phyloP scores from a whole-genome alignment of 2,797 vertebrate genomes.

The Bovichtus variegatus region DNA sequence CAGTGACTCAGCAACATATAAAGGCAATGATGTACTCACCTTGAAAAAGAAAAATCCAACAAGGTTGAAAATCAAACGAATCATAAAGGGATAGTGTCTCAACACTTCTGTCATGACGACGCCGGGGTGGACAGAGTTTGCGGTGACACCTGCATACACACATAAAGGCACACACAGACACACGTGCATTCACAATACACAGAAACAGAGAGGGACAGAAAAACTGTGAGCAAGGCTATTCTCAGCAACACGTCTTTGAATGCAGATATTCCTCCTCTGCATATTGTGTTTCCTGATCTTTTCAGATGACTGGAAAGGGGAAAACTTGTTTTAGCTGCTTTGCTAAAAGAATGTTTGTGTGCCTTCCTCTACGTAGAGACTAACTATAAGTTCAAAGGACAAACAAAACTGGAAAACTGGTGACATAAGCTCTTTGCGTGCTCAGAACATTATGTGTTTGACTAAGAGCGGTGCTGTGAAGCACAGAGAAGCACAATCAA shows the following conservation, averaged over 20 bases:
- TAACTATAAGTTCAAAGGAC: not conserved
- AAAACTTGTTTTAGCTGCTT: not conserved
- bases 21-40: constrained; percentile 75
- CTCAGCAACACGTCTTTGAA: not conserved
- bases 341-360: not conserved
- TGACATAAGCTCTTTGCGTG: too few species aligned
- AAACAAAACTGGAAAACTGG: too few species aligned
- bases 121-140: constrained; percentile 88
- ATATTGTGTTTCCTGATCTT: not conserved
- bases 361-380: not conserved
- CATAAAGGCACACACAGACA: not conserved
- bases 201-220: not conserved
- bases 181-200: not conserved
- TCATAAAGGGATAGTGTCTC: constrained; percentile 71
- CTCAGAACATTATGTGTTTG: not conserved
- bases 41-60: constrained; percentile 89
- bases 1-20: not conserved
- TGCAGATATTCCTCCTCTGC: not conserved
- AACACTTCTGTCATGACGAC: constrained; percentile 87
- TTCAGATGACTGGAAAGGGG: not conserved
- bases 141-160: constrained; percentile 85
- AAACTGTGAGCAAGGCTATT: not conserved
- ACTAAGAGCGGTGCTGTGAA: not conserved
- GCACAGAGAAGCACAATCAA: not conserved
- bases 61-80: constrained; percentile 76